phyloP scores from a whole-genome alignment of 2,113 vertebrate species.

The Chionomys nivalis region DNA sequence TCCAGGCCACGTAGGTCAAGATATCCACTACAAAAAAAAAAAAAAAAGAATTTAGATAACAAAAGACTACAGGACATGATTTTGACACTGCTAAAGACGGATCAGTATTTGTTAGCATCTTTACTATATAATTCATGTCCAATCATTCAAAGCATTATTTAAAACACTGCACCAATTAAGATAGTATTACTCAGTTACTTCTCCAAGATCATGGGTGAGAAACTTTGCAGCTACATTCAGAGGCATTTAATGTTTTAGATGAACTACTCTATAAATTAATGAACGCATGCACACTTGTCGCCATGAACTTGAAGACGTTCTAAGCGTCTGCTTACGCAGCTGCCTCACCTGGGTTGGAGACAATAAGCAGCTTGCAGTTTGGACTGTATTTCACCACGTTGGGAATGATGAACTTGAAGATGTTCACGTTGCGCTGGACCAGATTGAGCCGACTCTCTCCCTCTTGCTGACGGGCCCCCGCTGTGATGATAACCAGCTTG shows the following conservation, averaged over 20 bases:
- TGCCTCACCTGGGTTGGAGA: conserved; percentile 96
- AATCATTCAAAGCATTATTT: conserved; percentile 8
- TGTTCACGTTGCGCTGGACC: conserved; percentile 98
- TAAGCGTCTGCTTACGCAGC: fast-evolving
- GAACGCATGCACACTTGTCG: background rate
- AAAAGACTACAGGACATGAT: background rate
- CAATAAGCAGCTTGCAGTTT: conserved; percentile 95
- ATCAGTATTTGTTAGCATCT: background rate
- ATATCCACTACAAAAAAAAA: conserved; percentile 91
- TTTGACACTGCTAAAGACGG: background rate
- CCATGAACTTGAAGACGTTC: too few relatives aligned
- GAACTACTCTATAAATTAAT: background rate
- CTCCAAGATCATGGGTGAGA: background rate
- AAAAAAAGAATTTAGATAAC: background rate
- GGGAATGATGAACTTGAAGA: conserved; percentile 99
- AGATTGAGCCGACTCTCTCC: conserved; percentile 98
- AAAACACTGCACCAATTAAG: background rate
- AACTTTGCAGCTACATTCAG: background rate
- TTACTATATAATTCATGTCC: background rate
- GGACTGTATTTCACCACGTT: conserved; percentile 98
- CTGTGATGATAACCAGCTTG: conserved; percentile 96
- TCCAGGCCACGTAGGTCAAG: conserved; percentile 98
- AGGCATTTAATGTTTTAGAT: background rate
- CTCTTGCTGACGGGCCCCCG: conserved; percentile 97
- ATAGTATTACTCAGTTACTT: background rate